A percentile compares a stretch with the other conserved stretches of the same genome.
phyloP scores from a whole-genome alignment of 2,113 vertebrate species.

The Pipra filicauda region DNA sequence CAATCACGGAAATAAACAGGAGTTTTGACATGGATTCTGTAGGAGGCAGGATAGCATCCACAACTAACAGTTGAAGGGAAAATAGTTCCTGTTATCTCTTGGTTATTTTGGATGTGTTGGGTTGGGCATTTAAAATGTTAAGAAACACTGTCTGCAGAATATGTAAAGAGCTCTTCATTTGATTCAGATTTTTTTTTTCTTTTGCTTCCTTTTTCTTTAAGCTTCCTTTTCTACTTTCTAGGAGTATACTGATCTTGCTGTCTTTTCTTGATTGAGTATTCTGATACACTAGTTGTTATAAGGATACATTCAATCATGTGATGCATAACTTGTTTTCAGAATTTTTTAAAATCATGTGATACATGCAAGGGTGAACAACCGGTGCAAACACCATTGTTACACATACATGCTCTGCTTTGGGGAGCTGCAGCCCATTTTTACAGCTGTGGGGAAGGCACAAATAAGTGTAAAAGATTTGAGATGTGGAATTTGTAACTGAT shows the following conservation, averaged over 20 bases:
- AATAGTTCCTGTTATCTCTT: not conserved
- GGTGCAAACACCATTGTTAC: not conserved
- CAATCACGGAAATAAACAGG: not conserved
- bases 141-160: not conserved
- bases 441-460: not conserved
- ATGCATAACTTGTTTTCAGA: not conserved
- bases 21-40: not conserved
- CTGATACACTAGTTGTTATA: not conserved
- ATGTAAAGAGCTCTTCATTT: not conserved
- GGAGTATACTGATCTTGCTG: not conserved
- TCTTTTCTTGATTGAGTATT: not conserved
- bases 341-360: not conserved
- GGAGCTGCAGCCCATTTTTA: not conserved
- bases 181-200: fast-evolving
- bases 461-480: not conserved
- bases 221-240: not conserved
- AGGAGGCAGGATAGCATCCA: not conserved
- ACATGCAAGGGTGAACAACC: not conserved
- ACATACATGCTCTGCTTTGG: not conserved
- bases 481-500: not conserved
- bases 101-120: not conserved
- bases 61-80: not conserved
- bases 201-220: not conserved
- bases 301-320: not conserved
- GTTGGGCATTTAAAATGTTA: not conserved